Evolutionary conservation across 2,113 vertebrate genomes (phyloP), one percentile per base, ranked within the genome.

Genomic region (Rhadina sibilatrix): DNA sequence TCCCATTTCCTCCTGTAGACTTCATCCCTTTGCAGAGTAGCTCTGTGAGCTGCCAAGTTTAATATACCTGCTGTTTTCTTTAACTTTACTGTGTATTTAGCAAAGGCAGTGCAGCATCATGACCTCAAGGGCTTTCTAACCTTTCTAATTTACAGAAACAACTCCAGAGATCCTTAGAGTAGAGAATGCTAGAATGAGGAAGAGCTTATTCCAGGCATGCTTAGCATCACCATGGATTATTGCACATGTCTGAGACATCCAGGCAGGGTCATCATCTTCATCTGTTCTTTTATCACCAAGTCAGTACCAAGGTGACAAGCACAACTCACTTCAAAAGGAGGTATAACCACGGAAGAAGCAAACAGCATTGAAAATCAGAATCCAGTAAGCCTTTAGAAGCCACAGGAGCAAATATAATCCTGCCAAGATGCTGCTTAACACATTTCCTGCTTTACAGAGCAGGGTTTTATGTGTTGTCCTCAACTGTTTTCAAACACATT

Each of bases 101-200:
- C 20, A 75, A 87, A 87, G 24, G 47, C 25, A 76, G 15, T 47
- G 33, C 30, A 92, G 68, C 13, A 47, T 6, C 1, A 0, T 59
- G 74, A 89, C 74, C 65, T 94, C 63, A 38, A 65, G 31, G 38
- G 74, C 40, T 72, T 93, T 90, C 70, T 83, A 71, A 61, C 69
- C 44, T 74, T 91, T 91, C 78, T 77, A 69, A 91, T 70, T 93
- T 86, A 83, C 75, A 80, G 87, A 69, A 92, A 57, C 21, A 47
- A 2, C 35, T 74, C 24, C 42, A 74, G 50, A 68, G 13, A 80
- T 52, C n/a, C 44, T 90, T 53, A 64, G 31, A 87, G 25, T 22
- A 10, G 30, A 68, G 49, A 56, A 47, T 21, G 38, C 35, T 74
- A 31, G 63, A 65, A 94, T 54, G 71, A 91, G n/a, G 68, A 47